A percentile compares a stretch with the other conserved stretches of the same genome.
phyloP scores from a whole-genome alignment of 2,797 vertebrate genomes.

The Erpetoichthys calabaricus region DNA sequence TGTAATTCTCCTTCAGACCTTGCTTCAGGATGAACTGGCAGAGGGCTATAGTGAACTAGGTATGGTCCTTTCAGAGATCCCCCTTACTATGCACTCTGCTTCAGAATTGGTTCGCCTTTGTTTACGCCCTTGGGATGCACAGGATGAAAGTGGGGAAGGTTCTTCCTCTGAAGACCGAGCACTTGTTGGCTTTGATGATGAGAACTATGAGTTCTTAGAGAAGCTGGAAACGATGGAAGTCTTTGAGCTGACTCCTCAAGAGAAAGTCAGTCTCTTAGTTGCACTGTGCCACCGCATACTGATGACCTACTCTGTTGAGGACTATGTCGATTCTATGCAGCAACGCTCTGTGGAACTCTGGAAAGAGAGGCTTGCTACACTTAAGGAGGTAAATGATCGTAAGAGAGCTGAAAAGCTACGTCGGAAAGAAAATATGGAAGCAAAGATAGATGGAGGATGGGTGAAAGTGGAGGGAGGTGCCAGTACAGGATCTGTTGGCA shows the following conservation, averaged over 20 bases:
- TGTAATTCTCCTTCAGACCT: conserved; percentile 82
- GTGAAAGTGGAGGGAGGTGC: conserved; percentile 18
- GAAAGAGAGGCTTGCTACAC: conserved; percentile 79
- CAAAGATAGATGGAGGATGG: conserved; percentile 47
- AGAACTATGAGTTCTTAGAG: conserved; percentile 81
- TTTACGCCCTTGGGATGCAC: conserved; percentile 72
- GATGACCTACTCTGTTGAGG: conserved; percentile 92
- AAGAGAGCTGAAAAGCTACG: conserved; percentile 77
- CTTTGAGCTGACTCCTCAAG: conserved; percentile 77
- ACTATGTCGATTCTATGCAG: conserved; percentile 83
- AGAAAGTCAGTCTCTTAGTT: conserved; percentile 75
- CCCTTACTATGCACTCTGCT: conserved; percentile 82
- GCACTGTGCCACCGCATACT: conserved; percentile 89
- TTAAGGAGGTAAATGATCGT: conserved; percentile 87
- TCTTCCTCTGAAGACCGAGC: conserved; percentile 36
- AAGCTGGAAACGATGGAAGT: conserved; percentile 80
- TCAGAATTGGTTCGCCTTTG: conserved; percentile 89
- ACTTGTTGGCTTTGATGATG: conserved; percentile 59
- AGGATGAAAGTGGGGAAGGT: conserved; percentile 64
- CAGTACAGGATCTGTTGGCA: neutral
- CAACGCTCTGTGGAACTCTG: conserved; percentile 76
- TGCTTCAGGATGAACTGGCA: conserved; percentile 89
- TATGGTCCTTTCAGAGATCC: conserved; percentile 88
- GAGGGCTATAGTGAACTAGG: conserved; percentile 91
- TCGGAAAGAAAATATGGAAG: conserved; percentile 72